These are phyloP conservation scores for Limanda limanda DNA, from an alignment of 2,113 vertebrate genomes.

Conservation along the genomic window DNA sequence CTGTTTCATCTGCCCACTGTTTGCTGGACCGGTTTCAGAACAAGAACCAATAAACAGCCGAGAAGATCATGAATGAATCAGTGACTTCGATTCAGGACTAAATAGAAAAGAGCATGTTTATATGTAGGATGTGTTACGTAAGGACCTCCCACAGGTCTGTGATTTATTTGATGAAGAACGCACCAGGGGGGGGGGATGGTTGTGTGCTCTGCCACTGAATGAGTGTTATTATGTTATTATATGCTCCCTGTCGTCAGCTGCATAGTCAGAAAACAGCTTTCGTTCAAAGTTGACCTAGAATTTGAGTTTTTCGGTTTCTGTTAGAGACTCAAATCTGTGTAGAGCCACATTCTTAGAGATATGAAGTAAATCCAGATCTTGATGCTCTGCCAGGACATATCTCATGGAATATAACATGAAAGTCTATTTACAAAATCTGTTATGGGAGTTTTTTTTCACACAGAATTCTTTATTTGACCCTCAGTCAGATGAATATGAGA, in stretches of 20 bases:
- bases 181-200: background rate
- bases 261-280: background rate
- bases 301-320: too few relatives aligned
- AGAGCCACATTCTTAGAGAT: too few relatives aligned
- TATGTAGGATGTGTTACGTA: conserved; percentile 24
- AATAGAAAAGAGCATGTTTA: background rate
- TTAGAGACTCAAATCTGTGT: too few relatives aligned
- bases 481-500: too few relatives aligned
- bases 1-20: background rate
- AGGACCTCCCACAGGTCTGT: conserved; percentile 37
- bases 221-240: background rate
- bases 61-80: conserved; percentile 20
- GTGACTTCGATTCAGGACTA: background rate
- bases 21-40: conserved; percentile 1
- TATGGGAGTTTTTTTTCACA: too few relatives aligned
- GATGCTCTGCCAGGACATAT: background rate
- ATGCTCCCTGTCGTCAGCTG: background rate
- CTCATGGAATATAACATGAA: background rate
- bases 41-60: background rate
- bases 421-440: too few relatives aligned
- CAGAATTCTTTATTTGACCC: too few relatives aligned
- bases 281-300: background rate
- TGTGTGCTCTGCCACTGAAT: background rate
- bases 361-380: background rate
- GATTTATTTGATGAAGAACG: conserved; percentile 7